A percentile compares a stretch with the other conserved stretches of the same genome.
Evolutionary conservation across 2,113 vertebrate species (phyloP).

Genomic region (Apeltes quadracus): DNA sequence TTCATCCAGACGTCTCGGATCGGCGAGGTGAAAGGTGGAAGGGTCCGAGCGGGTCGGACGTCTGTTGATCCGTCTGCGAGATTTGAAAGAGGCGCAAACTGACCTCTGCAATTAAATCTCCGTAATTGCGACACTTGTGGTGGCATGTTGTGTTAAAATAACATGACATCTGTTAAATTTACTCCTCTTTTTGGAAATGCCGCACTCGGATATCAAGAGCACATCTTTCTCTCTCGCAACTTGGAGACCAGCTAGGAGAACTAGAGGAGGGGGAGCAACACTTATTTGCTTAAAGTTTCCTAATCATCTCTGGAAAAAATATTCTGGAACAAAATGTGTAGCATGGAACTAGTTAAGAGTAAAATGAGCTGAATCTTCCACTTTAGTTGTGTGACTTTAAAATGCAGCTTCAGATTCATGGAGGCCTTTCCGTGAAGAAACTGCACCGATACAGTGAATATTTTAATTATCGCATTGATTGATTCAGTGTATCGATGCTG

Average conservation of each 20-base stretch:
- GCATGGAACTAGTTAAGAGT: background rate
- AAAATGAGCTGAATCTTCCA: background rate
- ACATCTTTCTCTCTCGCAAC: conserved; percentile 14
- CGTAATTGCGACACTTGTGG: conserved; percentile 12
- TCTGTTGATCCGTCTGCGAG: conserved; percentile 21
- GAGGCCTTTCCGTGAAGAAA: background rate
- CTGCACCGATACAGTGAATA: background rate
- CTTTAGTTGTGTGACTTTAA: background rate
- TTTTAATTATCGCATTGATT: background rate
- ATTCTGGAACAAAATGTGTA: background rate
- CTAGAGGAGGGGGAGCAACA: background rate
- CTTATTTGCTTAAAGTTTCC: background rate
- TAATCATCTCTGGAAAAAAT: background rate
- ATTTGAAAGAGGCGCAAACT: conserved; percentile 25
- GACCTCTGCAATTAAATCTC: conserved; percentile 28
- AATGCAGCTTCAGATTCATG: background rate
- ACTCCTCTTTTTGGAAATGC: conserved; percentile 21
- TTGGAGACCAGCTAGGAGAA: background rate
- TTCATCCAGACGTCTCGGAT: conserved; percentile 25
- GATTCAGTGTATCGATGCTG: background rate
- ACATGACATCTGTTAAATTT: conserved; percentile 39
- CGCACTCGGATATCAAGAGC: conserved; percentile 31
- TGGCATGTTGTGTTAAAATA: conserved; percentile 29
- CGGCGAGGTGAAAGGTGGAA: conserved; percentile 20
- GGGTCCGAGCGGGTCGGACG: conserved; percentile 17